These are phyloP conservation scores for Tetheella fluctuosa DNA, from an alignment of 2,888 invertebrate species.

Conservation along the genomic window DNA sequence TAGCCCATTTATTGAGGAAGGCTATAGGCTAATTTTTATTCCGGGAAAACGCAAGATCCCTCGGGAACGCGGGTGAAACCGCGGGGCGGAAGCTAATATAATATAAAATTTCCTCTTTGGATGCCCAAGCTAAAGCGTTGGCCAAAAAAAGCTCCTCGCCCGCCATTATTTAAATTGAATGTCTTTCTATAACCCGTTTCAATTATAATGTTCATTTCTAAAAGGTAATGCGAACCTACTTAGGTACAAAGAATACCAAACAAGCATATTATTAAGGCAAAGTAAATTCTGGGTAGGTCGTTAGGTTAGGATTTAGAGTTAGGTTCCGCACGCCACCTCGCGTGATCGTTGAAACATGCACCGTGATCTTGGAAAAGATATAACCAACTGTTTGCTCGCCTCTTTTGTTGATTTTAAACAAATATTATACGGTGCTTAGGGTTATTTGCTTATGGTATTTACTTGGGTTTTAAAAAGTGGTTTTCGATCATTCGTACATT, in stretches of 20 bases:
- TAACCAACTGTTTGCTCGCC: slow-evolving; percentile 26
- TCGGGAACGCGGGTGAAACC: too few species aligned
- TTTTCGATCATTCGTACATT: neutral
- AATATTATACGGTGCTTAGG: neutral
- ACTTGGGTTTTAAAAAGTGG: neutral
- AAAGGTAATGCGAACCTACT: slow-evolving; percentile 22
- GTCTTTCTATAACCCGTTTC: neutral
- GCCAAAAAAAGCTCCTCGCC: too few species aligned
- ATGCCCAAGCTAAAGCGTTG: too few species aligned
- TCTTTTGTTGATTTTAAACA: slow-evolving; percentile 7
- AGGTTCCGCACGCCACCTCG: slow-evolving; percentile 54
- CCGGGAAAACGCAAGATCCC: too few species aligned
- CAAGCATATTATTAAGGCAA: slow-evolving; percentile 36
- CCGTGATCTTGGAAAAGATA: slow-evolving; percentile 43
- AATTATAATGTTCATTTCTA: neutral
- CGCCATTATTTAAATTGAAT: too few species aligned
- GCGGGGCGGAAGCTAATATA: too few species aligned
- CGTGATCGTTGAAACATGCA: slow-evolving; percentile 42
- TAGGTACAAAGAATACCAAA: slow-evolving; percentile 23
- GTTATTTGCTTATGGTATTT: neutral
- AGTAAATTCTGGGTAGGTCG: slow-evolving; percentile 50
- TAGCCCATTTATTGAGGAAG: too few species aligned
- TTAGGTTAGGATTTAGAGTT: slow-evolving; percentile 43
- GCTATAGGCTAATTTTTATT: too few species aligned
- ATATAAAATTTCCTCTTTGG: too few species aligned